Evolutionary conservation across 2,113 vertebrate species (phyloP).

Genomic region (Pavo muticus): DNA sequence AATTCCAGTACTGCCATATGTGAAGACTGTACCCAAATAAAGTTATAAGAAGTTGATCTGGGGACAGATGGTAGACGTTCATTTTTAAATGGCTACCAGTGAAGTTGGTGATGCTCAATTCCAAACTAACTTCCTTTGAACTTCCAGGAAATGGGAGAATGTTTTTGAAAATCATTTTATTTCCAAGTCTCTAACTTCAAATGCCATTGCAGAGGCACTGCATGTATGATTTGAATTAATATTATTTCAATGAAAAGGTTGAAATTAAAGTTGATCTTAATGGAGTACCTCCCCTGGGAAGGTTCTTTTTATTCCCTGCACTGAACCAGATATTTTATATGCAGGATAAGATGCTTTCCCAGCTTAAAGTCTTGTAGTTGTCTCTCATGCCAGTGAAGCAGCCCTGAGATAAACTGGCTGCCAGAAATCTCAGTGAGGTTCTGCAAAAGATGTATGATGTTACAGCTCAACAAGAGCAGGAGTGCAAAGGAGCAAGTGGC

Average conservation of each 20-base stretch:
- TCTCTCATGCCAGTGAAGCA: background rate
- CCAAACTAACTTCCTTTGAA: background rate
- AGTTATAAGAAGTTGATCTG: slow-evolving; percentile 5
- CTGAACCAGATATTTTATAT: background rate
- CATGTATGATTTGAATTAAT: background rate
- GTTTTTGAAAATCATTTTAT: slow-evolving; percentile 1
- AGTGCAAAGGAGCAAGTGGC: background rate
- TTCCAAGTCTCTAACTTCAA: background rate
- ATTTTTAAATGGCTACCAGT: background rate
- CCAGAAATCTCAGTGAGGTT: slow-evolving; percentile 34
- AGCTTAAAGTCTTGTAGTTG: background rate
- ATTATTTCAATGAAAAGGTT: background rate
- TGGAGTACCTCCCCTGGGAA: background rate
- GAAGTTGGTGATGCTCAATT: background rate
- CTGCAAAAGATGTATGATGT: slow-evolving; percentile 9
- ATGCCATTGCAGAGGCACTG: background rate
- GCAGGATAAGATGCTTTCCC: background rate
- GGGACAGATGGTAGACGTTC: background rate
- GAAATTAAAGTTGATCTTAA: background rate
- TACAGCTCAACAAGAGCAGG: background rate
- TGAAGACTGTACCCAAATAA: slow-evolving; percentile 22
- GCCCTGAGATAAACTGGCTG: slow-evolving; percentile 1
- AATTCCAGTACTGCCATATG: background rate
- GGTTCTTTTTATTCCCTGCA: background rate
- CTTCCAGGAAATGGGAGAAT: background rate